Conservation (phyloP, 2,797 vertebrate genomes). For the Bryconaethiops microstoma region DNA sequence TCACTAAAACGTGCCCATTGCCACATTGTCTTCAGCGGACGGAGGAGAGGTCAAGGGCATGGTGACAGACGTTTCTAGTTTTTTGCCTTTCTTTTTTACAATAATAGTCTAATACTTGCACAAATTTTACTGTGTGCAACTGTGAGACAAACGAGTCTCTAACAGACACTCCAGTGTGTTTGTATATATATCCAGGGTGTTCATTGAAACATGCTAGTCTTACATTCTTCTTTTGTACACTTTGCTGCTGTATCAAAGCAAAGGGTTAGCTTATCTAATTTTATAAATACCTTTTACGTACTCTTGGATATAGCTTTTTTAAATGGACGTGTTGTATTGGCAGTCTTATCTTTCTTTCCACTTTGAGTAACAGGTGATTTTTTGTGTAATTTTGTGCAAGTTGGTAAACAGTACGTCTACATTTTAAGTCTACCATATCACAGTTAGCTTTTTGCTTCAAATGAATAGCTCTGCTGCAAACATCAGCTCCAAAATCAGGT, state of each 20-base stretch:
- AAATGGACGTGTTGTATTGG: too few relatives aligned
- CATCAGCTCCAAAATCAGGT: not conserved
- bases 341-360: not conserved
- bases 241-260: too few relatives aligned
- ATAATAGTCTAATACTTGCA: not conserved
- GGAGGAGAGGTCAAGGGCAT: conserved; percentile 47
- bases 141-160: too few relatives aligned
- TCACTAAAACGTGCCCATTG: conserved; percentile 58
- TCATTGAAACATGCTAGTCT: too few relatives aligned
- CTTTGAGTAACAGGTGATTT: not conserved
- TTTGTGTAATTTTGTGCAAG: not conserved
- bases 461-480: not conserved
- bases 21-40: conserved; percentile 47
- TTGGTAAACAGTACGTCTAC: too few relatives aligned
- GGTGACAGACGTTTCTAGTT: not conserved
- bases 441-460: too few relatives aligned
- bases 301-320: not conserved
- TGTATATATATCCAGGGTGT: too few relatives aligned
- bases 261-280: too few relatives aligned
- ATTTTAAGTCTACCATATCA: not conserved
- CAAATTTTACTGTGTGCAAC: too few relatives aligned
- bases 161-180: too few relatives aligned
- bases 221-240: too few relatives aligned
- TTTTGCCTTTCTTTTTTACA: not conserved
- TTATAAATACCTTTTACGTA: not conserved